Percentiles rank a stretch among this genome's conserved stretches.
phyloP scores from a whole-genome alignment of 2,113 vertebrate species.

The Notothenia rossii region DNA sequence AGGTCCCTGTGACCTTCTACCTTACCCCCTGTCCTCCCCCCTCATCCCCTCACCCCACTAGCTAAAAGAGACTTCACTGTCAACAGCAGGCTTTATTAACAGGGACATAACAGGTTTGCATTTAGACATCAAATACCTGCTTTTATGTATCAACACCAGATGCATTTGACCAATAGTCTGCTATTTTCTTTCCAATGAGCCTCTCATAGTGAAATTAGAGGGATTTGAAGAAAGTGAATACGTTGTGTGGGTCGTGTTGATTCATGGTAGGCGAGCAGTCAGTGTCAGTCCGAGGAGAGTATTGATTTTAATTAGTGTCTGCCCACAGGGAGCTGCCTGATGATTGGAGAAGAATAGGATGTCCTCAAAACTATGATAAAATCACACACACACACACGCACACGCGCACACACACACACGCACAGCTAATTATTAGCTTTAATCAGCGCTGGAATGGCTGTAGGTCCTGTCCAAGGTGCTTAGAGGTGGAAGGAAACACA shows the following conservation, averaged over 20 bases:
- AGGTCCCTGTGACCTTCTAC: conserved; percentile 69
- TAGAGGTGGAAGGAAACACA: conserved; percentile 76
- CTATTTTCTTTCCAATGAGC: background rate
- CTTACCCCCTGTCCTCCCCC: conserved; percentile 9
- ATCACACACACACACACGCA: conserved; percentile 70
- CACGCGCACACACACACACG: conserved; percentile 65
- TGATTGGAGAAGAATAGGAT: conserved; percentile 91
- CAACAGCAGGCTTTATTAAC: conserved; percentile 5
- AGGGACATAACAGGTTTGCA: conserved; percentile 1
- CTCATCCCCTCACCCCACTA: background rate
- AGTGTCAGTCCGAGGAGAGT: conserved; percentile 88
- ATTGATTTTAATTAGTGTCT: conserved; percentile 99
- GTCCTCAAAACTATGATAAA: conserved; percentile 94
- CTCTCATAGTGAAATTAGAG: background rate
- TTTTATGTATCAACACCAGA: background rate
- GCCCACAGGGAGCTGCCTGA: conserved; percentile 95
- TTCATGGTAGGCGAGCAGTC: conserved; percentile 64
- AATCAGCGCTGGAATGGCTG: conserved; percentile 91
- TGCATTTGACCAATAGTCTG: background rate
- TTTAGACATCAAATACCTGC: conserved; percentile 4
- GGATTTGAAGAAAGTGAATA: conserved; percentile 35
- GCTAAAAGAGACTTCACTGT: conserved; percentile 56
- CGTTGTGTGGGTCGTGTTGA: conserved; percentile 48
- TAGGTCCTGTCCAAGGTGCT: conserved; percentile 83
- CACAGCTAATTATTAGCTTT: conserved; percentile 92